phyloP scores from a whole-genome alignment of 2,797 vertebrate genomes.

The Pseudochromis fuscus region DNA sequence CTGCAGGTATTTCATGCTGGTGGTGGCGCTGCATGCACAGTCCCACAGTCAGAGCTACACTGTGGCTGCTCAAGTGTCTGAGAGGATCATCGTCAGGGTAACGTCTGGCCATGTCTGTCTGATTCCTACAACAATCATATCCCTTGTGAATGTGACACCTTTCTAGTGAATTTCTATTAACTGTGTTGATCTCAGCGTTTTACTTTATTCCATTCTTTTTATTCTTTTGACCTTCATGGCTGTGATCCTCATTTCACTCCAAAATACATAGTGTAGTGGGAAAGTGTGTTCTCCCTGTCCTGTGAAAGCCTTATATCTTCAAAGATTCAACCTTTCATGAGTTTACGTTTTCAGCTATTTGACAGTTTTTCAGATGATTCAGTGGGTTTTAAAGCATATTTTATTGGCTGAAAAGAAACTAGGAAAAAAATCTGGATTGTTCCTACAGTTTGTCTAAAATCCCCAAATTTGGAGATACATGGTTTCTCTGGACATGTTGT shows the following conservation, averaged over 20 bases:
- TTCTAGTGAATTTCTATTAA: constrained; percentile 25
- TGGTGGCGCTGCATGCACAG: constrained; percentile 95
- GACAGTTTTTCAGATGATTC: not conserved
- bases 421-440: not conserved
- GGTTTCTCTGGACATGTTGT: constrained; percentile 35
- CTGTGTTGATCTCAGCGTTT: constrained; percentile 17
- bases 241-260: constrained; percentile 30
- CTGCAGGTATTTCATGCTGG: constrained; percentile 97
- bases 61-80: constrained; percentile 95
- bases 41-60: constrained; percentile 97
- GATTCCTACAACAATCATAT: constrained; percentile 83
- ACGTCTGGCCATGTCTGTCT: constrained; percentile 88
- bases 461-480: not conserved
- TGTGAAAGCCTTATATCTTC: constrained; percentile 23
- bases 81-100: constrained; percentile 99
- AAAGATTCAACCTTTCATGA: not conserved
- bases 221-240: constrained; percentile 29
- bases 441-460: constrained; percentile 4
- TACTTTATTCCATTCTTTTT: constrained; percentile 16
- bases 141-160: constrained; percentile 70
- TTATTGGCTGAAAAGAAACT: not conserved
- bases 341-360: not conserved
- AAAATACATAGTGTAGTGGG: not conserved
- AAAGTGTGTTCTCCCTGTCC: not conserved
- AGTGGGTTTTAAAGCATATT: not conserved